A percentile compares a stretch with the other conserved stretches of the same genome.
Conservation (phyloP, 2,888 invertebrate genomes). For the Dasysyrphus albostriatus region DNA sequence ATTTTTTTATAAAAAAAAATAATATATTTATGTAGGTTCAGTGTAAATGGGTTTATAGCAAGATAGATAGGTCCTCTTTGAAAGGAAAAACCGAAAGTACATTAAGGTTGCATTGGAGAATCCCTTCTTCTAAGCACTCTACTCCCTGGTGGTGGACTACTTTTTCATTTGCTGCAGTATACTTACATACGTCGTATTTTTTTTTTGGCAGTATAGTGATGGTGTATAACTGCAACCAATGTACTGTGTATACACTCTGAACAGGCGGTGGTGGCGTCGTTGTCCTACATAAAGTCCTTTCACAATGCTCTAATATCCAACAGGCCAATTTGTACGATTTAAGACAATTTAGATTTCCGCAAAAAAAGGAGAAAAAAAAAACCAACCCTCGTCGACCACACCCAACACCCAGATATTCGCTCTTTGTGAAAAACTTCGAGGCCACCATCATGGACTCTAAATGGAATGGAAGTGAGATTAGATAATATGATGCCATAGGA, state of each 20-base stretch:
- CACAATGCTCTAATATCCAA: slow-evolving; percentile 42
- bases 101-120: slow-evolving; percentile 10
- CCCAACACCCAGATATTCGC: slow-evolving; percentile 37
- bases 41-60: not conserved
- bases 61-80: not conserved
- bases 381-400: slow-evolving; percentile 28
- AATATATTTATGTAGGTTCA: not conserved
- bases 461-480: slow-evolving; percentile 28
- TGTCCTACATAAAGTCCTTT: slow-evolving; percentile 39
- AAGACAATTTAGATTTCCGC: slow-evolving; percentile 39
- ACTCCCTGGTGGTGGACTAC: slow-evolving; percentile 16
- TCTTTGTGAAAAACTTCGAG: slow-evolving; percentile 33
- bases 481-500: slow-evolving; percentile 10
- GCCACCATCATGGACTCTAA: slow-evolving; percentile 30
- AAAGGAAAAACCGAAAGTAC: slow-evolving; percentile 42
- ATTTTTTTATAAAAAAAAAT: not conserved
- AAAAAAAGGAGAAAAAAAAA: not conserved
- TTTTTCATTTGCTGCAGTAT: slow-evolving; percentile 34
- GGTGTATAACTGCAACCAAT: slow-evolving; percentile 38
- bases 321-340: slow-evolving; percentile 46
- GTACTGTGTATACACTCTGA: slow-evolving; percentile 29
- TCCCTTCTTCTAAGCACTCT: slow-evolving; percentile 10
- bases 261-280: slow-evolving; percentile 10
- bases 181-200: not conserved
- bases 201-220: slow-evolving; percentile 26